Percentiles rank a stretch among this genome's conserved stretches.
These are phyloP conservation scores for Xenopus laevis DNA, from an alignment of 2,113 vertebrate species.

Conservation along the genomic window DNA sequence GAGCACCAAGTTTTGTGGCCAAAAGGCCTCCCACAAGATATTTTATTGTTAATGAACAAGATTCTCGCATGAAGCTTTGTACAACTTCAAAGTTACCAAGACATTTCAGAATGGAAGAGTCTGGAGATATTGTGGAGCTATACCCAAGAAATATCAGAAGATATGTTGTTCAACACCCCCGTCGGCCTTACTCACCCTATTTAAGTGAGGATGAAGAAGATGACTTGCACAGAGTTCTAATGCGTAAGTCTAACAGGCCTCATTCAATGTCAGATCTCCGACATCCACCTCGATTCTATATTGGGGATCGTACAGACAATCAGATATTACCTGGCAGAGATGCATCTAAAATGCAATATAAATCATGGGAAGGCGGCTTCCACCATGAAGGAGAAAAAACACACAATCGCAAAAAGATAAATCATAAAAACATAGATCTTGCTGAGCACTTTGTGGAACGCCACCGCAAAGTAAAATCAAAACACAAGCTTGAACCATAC, in stretches of 20 bases:
- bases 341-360: conserved; percentile 50
- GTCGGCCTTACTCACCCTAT: conserved; percentile 62
- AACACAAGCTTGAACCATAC: conserved; percentile 64
- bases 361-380: conserved; percentile 58
- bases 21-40: conserved; percentile 67
- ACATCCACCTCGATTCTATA: conserved; percentile 69
- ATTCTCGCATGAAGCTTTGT: conserved; percentile 68
- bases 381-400: conserved; percentile 51
- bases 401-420: conserved; percentile 55
- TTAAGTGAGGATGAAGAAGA: conserved; percentile 74
- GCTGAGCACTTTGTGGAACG: conserved; percentile 55
- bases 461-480: conserved; percentile 65
- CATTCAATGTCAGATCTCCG: conserved; percentile 73
- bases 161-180: conserved; percentile 55
- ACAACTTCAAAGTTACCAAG: conserved; percentile 68
- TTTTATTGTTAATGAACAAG: conserved; percentile 74
- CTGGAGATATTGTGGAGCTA: conserved; percentile 66
- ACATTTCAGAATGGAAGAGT: conserved; percentile 69
- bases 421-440: conserved; percentile 54
- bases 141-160: conserved; percentile 69
- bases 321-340: conserved; percentile 55
- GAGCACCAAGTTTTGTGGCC: conserved; percentile 55
- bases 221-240: conserved; percentile 48
- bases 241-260: conserved; percentile 58
- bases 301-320: conserved; percentile 62